These are phyloP conservation scores for Aphelocoma californica DNA, from an alignment of 2,797 vertebrate species.

Conservation along the genomic window DNA sequence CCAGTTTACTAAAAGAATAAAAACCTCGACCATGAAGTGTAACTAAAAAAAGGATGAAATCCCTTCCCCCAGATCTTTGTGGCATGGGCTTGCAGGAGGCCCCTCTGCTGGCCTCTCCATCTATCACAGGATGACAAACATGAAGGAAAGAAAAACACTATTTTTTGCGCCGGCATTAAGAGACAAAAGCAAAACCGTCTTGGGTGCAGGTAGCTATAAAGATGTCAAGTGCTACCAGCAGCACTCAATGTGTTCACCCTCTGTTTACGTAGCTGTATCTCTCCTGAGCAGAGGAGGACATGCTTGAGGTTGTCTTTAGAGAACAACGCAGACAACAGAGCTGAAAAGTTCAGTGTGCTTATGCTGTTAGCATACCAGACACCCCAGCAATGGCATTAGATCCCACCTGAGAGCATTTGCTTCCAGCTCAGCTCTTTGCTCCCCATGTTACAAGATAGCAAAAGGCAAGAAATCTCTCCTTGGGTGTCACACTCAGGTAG, in stretches of 20 bases:
- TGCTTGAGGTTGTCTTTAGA: neutral
- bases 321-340: neutral
- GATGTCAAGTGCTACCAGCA: neutral
- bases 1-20: neutral
- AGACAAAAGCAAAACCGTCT: neutral
- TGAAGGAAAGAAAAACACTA: neutral
- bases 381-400: neutral
- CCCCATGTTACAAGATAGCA: neutral
- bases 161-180: neutral
- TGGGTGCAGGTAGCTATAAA: neutral
- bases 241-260: neutral
- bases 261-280: neutral
- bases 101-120: neutral
- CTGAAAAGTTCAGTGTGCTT: neutral
- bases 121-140: neutral
- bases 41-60: neutral
- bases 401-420: neutral
- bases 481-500: neutral
- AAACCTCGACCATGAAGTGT: neutral
- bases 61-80: neutral
- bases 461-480: neutral
- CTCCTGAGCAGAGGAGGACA: neutral
- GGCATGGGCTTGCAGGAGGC: neutral
- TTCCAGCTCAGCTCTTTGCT: neutral
- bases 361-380: neutral